These are phyloP conservation scores for Ailurus styani DNA, from an alignment of 2,113 vertebrate species.

Conservation along the genomic window DNA sequence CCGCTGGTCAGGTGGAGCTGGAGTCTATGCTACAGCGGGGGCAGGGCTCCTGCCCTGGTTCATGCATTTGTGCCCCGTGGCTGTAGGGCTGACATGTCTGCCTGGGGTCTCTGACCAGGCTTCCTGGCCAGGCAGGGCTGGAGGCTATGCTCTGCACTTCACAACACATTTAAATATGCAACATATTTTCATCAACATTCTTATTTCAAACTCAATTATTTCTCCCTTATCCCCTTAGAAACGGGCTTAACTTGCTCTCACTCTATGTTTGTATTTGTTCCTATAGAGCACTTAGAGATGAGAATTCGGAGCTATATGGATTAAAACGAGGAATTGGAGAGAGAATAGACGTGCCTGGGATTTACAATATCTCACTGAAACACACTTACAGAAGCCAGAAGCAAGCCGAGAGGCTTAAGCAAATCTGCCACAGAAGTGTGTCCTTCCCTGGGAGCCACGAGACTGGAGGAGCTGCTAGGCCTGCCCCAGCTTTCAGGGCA, in stretches of 20 bases:
- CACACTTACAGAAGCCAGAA: not conserved
- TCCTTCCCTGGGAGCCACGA: not conserved
- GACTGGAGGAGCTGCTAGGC: not conserved
- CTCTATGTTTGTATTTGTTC: not conserved
- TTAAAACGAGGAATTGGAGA: not conserved
- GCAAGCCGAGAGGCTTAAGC: not conserved
- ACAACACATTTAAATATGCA: not conserved
- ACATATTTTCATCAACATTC: not conserved
- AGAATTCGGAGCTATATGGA: not conserved
- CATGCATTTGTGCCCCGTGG: too few relatives aligned
- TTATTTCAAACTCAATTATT: slow-evolving; percentile 2
- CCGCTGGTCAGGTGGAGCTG: not conserved
- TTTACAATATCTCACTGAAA: slow-evolving; percentile 9
- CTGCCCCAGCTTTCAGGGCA: not conserved
- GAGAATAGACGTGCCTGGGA: not conserved
- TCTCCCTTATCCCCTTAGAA: not conserved
- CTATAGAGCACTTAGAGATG: not conserved
- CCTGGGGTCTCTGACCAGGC: not conserved
- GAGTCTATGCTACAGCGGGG: fast-evolving
- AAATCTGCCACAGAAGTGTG: not conserved
- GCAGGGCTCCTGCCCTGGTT: not conserved
- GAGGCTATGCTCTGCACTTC: not conserved
- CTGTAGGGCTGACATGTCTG: not conserved
- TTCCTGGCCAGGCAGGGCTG: not conserved
- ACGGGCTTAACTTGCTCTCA: not conserved